Base-by-base conservation (phyloP, 2,113 vertebrate genomes). In the Menidia beryllina region DNA sequence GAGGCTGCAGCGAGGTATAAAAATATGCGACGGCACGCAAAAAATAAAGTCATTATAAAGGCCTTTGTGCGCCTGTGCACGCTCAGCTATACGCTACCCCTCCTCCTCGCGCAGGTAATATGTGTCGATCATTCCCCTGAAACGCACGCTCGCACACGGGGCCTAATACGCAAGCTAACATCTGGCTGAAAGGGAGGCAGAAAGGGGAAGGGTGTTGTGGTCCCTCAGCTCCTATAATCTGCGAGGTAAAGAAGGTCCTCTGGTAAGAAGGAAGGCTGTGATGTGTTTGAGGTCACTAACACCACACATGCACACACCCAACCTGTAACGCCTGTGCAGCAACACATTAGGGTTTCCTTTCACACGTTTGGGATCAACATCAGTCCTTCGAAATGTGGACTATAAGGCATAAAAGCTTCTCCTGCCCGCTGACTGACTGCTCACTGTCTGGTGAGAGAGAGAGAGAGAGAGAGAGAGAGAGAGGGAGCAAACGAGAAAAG, bases 161-260 rank as follows among this genome's bases (percentile, higher is more conserved):
- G 14, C 57, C 59, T 83, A 85, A 82, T 82, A 63, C 75, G 65
- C 81, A 86, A 72, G 85, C 83, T 85, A 83, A 76, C 84, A 85
- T 89, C 83, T 89, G 87, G 81, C 78, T 71, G 26, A 69, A 53
- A 71, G 47, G n/a, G 72, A 64, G 58, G 50, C 53, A 53, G 62
- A 53, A 72, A 64, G 49, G 77, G 82, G 77, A 82, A 83, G 86
- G 66, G 73, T 56, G 1, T 3, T 66, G 58, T 66, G 81, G 83
- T 89, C 83, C 76, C 80, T 65, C 3, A 53, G 80, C 78, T 38
- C 70, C 86, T 85, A 74, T 90, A 91, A 89, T 89, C 84, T 84
- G 15, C 30, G 73, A 86, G 83, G 75, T 86, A 82, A 86, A 73
- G 67, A 86, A 79, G 77, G 83, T 81, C 70, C 72, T 81, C 72